Conservation (phyloP, 2,113 vertebrate genomes). For the Orcinus orca region DNA sequence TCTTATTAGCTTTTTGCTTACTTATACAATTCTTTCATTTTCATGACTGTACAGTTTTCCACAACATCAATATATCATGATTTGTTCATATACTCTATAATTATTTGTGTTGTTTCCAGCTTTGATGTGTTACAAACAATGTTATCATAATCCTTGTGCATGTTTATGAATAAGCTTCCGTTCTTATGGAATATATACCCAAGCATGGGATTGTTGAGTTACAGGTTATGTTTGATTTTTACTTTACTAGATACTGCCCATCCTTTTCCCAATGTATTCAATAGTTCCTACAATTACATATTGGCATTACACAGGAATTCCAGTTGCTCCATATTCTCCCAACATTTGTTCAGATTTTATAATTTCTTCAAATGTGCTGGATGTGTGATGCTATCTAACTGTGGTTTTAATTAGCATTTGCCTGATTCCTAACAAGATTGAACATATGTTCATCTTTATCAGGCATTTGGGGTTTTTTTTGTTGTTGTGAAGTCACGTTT, state of each 20-base stretch:
- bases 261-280: not conserved
- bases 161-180: not conserved
- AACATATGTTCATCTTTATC: not conserved
- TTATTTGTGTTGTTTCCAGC: not conserved
- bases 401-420: not conserved
- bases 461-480: not conserved
- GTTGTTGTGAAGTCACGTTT: not conserved
- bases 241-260: not conserved
- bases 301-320: not conserved
- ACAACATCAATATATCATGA: not conserved
- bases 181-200: not conserved
- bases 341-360: not conserved
- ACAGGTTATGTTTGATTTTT: not conserved
- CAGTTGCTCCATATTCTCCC: not conserved
- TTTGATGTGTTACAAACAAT: not conserved
- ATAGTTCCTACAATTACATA: not conserved
- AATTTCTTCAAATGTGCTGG: not conserved
- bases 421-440: not conserved
- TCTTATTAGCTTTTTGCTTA: not conserved
- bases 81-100: not conserved
- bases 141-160: not conserved
- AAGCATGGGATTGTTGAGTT: not conserved
- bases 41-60: not conserved
- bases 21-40: not conserved
- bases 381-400: not conserved